A percentile compares a stretch with the other conserved stretches of the same genome.
Evolutionary conservation across 1,140 invertebrate genomes (phyloP).

Genomic region (Orchesella cincta): DNA sequence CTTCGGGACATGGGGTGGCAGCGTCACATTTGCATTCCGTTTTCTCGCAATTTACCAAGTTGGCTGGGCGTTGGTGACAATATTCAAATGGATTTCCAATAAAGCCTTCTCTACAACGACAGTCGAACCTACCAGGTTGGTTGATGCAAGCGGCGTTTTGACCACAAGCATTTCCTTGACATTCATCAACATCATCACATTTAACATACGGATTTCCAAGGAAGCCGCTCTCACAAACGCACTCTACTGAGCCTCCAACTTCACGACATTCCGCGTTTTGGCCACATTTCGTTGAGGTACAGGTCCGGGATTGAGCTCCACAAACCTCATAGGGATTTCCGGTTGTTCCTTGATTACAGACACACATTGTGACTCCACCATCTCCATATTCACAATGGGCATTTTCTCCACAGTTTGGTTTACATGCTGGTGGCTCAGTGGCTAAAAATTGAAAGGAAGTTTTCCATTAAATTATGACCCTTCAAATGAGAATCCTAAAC

Average conservation of each 20-base stretch:
- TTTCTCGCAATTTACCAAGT: slow-evolving; percentile 63
- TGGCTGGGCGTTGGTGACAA: slow-evolving; percentile 62
- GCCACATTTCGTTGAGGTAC: slow-evolving; percentile 73
- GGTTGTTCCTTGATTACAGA: slow-evolving; percentile 77
- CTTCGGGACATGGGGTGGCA: slow-evolving; percentile 71
- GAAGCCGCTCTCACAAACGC: slow-evolving; percentile 77
- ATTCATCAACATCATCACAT: slow-evolving; percentile 74
- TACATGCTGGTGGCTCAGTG: slow-evolving; percentile 72
- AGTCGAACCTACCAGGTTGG: slow-evolving; percentile 78
- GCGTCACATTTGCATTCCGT: slow-evolving; percentile 64
- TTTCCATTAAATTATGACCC: background rate
- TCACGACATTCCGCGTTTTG: slow-evolving; percentile 74
- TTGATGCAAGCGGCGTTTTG: slow-evolving; percentile 83
- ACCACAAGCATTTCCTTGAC: slow-evolving; percentile 75
- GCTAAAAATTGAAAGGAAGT: slow-evolving; percentile 66
- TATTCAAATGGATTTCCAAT: slow-evolving; percentile 82
- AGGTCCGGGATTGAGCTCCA: slow-evolving; percentile 68
- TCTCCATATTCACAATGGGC: slow-evolving; percentile 83
- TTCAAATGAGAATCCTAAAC: slow-evolving; percentile 15
- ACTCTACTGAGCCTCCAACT: slow-evolving; percentile 72
- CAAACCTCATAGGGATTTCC: slow-evolving; percentile 87
- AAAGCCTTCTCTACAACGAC: slow-evolving; percentile 76
- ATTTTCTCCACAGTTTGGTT: slow-evolving; percentile 75
- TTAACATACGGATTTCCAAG: slow-evolving; percentile 82
- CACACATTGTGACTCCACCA: slow-evolving; percentile 68